These are phyloP conservation scores for Platichthys flesus DNA, from an alignment of 2,113 vertebrate genomes.

Conservation along the genomic window DNA sequence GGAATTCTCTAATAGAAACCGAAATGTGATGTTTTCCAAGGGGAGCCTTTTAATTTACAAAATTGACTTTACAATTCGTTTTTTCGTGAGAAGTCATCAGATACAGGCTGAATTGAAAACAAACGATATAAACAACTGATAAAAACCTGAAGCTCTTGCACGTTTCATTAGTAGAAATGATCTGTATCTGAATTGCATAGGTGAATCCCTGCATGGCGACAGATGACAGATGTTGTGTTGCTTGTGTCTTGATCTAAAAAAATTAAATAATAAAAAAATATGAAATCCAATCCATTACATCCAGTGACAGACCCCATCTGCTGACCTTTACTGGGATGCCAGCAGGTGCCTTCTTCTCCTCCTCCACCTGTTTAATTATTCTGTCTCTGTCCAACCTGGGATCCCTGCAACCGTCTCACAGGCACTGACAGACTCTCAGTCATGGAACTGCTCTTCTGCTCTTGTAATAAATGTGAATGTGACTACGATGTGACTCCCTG, in stretches of 20 bases:
- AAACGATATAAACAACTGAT: not conserved
- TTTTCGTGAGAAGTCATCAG: not conserved
- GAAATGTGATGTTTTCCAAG: constrained; percentile 18
- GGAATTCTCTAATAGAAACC: constrained; percentile 30
- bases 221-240: constrained; percentile 4
- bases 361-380: constrained; percentile 76
- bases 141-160: not conserved
- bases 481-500: constrained; percentile 19
- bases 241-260: constrained; percentile 15
- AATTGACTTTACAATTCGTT: not conserved
- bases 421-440: constrained; percentile 53
- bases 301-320: constrained; percentile 50
- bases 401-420: constrained; percentile 37
- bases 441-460: constrained; percentile 48
- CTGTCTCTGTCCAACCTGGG: constrained; percentile 58
- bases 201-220: constrained; percentile 1
- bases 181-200: not conserved
- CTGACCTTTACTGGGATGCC: constrained; percentile 65
- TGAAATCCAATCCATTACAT: constrained; percentile 20
- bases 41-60: constrained; percentile 12
- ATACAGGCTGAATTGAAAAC: not conserved
- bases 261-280: not conserved
- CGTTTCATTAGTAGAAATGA: constrained; percentile 5
- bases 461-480: constrained; percentile 54
- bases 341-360: constrained; percentile 68